phyloP scores from a whole-genome alignment of 2,113 vertebrate genomes.

The Heterocephalus glaber region DNA sequence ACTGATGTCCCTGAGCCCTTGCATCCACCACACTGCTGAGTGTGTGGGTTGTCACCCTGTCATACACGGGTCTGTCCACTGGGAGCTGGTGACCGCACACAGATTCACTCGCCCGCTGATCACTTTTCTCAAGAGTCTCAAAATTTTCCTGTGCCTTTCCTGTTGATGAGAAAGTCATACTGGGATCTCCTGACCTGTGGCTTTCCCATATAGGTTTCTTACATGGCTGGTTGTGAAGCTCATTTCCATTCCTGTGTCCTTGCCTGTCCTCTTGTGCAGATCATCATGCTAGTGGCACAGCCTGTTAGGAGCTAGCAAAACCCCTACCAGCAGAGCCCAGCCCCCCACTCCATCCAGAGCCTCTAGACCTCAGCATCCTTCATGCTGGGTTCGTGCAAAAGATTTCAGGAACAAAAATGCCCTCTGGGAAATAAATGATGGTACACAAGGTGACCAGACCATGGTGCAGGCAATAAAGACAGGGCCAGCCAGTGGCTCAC shows the following conservation, averaged over 20 bases:
- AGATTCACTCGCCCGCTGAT: neutral
- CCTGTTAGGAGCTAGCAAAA: neutral
- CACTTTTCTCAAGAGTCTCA: neutral
- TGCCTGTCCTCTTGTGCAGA: neutral
- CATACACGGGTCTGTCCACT: neutral
- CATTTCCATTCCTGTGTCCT: neutral
- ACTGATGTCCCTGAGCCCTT: neutral
- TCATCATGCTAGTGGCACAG: rapidly evolving
- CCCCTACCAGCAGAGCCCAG: rapidly evolving
- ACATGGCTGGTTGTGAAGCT: neutral
- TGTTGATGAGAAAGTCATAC: neutral
- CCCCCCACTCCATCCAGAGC: neutral
- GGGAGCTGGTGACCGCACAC: neutral
- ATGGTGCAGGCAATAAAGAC: rapidly evolving
- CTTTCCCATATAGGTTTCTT: neutral
- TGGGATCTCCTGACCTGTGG: neutral
- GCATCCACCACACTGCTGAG: neutral
- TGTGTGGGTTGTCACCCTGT: neutral
- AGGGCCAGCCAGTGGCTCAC: neutral
- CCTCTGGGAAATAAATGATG: rapidly evolving
- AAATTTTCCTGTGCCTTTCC: neutral
- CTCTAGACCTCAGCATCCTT: neutral
- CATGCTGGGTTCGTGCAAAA: neutral
- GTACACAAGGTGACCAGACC: rapidly evolving
- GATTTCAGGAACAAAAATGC: too few species aligned